Base-by-base conservation (phyloP, 37 sponge, comb jelly and placozoan species). In the Spongilla lacustris region DNA sequence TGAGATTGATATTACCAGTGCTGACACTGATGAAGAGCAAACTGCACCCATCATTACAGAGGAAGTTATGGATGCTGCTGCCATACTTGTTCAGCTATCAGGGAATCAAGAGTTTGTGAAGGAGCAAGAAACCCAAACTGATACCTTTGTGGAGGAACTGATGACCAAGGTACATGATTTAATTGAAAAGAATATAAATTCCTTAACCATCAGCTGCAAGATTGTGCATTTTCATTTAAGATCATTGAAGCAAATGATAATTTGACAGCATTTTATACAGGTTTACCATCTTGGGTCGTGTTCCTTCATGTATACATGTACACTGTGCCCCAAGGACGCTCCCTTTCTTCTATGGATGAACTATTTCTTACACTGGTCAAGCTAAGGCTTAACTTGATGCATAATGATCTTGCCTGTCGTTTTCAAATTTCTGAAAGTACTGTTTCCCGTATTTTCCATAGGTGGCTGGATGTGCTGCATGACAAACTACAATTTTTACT, bases 321-420 rank as follows among this genome's bases (percentile, higher is more conserved):
- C 33, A 24, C 34, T 23, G 13, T 24, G n/a, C 30, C 30, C 30
- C 30, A 75, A 31, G 33, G 23, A 23, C 30, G 30, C 30, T 23
- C 24, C 23, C 30, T 24, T 23, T 27, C 30, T 75, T 28, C 34
- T 24, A 75, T 75, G 26, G 76, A 75, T 28, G 76, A 75, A 75
- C 34, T 75, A 28, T 31, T 75, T 75, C 30, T 75, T 4, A 75
- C 76, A 5, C 34, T 75, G 76, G 30, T 36, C 30, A 75, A 75
- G 34, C 26, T 75, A 23, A 75, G 30, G 26, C n/a, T 27, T 24
- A 36, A 23, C 5, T 28, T 32, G 30, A 23, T 32, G 23, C 30
- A 75, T 28, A 27, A 75, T 24, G 76, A 75, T 75, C 26, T 75
- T 23, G 76, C 76, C n/a, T 75, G 34, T 75, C 30, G 76, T 35